Base-by-base conservation (phyloP, 2,888 invertebrate species). In the Lycaena phlaeas region DNA sequence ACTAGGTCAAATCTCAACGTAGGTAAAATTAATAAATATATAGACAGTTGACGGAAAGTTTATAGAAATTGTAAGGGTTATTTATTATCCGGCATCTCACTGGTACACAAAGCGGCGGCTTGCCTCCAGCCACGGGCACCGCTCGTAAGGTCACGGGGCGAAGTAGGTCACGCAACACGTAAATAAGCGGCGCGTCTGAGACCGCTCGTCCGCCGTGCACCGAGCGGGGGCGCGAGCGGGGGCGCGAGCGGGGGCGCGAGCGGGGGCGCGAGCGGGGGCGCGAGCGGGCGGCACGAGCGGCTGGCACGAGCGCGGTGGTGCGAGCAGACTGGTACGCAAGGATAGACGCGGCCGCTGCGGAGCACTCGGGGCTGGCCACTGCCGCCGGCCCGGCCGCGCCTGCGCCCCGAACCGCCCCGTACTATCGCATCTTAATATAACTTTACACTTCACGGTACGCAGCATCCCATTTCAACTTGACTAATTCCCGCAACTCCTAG, bases 131-230 rank as follows among this genome's bases (percentile, higher is more conserved):
- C 39, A 40, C 42, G 40, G 29, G 41, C 27, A 36, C 26, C 29
- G 22, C 9, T 22, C 41, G 42, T 39, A 37, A 45, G 43, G 34
- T 34, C 39, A 30, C 11, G 10, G n/a, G n/a, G n/a, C 9, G 6
- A 39, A 39, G 25, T 39, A 37, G 48, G 42, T 48, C 50, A 45
- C 40, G 49, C 51, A 48, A 48, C 51, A 48, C 49, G 46, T 44
- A 43, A 42, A 48, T 44, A 38, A 42, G 42, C 38, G 34, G 10
- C 11, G 34, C 7, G 11, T 5, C 22, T 5, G 3, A 2, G 22
- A 7, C 4, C 3, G 22, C 4, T 2, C 4, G 22, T 5, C 7
- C 5, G 22, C 5, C 7, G 22, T 18, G 18, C 18, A 5, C 4
- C 18, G 18, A 3, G 18, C 18, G 18, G 18, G 3, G 18, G 4